Conservation (phyloP, 2,113 vertebrate species). For the Coreoperca whiteheadi region DNA sequence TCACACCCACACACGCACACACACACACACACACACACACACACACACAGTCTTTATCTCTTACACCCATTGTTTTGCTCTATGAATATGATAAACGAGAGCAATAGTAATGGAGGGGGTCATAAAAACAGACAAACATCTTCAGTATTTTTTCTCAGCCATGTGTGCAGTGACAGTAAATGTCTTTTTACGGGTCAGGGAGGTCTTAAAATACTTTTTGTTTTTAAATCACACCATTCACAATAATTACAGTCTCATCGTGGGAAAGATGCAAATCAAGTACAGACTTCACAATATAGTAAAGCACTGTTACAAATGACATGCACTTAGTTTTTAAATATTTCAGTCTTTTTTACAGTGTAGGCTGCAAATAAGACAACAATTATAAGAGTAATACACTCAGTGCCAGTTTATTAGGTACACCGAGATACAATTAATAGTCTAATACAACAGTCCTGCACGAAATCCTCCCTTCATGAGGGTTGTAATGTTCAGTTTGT, state of each 20-base stretch:
- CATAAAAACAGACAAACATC: conserved; percentile 63
- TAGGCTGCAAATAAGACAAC: neutral
- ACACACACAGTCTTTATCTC: conserved; percentile 48
- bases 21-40: conserved; percentile 13
- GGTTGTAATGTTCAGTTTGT: neutral
- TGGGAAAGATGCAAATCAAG: neutral
- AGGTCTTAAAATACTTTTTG: conserved; percentile 16
- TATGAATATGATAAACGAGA: conserved; percentile 67
- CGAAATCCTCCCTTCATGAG: neutral
- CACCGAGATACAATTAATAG: neutral
- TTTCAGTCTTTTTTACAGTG: neutral
- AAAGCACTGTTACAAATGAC: conserved; percentile 1
- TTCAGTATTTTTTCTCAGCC: conserved; percentile 55
- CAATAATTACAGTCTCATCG: neutral
- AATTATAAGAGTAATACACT: neutral
- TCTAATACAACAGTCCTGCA: neutral
- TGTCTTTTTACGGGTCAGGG: conserved; percentile 35
- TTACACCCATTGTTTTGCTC: conserved; percentile 62
- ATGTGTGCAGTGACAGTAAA: conserved; percentile 59
- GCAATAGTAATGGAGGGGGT: conserved; percentile 49
- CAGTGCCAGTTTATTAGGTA: neutral
- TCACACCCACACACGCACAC: conserved; percentile 14
- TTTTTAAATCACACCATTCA: neutral
- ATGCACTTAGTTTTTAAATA: neutral
- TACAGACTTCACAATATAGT: neutral